These are phyloP conservation scores for Malthinus seriepunctatus DNA, from an alignment of 2,888 invertebrate species.

Conservation along the genomic window DNA sequence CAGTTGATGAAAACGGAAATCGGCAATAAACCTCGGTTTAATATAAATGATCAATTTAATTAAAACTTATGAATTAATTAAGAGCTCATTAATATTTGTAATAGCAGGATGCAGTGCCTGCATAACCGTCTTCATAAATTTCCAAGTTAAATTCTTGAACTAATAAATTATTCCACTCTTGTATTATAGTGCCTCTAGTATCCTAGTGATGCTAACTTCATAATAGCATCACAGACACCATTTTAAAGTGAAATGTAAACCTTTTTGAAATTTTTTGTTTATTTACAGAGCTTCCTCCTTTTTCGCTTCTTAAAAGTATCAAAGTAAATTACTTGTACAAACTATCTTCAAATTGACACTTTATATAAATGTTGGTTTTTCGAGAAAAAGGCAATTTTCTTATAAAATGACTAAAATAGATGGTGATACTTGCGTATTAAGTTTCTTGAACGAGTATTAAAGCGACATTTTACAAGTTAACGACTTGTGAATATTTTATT, in stretches of 20 bases:
- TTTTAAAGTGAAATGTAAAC: no score
- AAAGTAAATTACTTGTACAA: no score
- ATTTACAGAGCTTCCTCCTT: no score
- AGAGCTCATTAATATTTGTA: conserved; percentile 25
- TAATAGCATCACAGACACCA: conserved; percentile 20
- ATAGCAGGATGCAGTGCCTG: conserved; percentile 23
- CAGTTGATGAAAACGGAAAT: conserved; percentile 10
- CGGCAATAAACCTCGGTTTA: conserved; percentile 15
- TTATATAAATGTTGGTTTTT: no score
- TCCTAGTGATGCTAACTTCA: conserved; percentile 21
- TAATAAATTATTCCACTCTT: conserved; percentile 23
- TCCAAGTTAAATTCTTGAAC: conserved; percentile 19
- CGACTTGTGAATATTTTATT: conserved; percentile 1
- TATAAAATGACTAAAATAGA: background rate
- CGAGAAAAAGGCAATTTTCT: no score
- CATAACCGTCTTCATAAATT: conserved; percentile 22
- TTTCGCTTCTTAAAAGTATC: no score
- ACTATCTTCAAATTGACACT: no score
- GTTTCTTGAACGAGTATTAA: background rate
- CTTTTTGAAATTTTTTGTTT: no score
- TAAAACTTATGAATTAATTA: conserved; percentile 27
- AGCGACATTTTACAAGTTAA: conserved; percentile 1
- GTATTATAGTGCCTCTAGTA: conserved; percentile 6
- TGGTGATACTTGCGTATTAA: background rate
- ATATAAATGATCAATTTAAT: conserved; percentile 26